Conservation (phyloP, 2,797 vertebrate genomes). For the Cyclopterus lumpus region DNA sequence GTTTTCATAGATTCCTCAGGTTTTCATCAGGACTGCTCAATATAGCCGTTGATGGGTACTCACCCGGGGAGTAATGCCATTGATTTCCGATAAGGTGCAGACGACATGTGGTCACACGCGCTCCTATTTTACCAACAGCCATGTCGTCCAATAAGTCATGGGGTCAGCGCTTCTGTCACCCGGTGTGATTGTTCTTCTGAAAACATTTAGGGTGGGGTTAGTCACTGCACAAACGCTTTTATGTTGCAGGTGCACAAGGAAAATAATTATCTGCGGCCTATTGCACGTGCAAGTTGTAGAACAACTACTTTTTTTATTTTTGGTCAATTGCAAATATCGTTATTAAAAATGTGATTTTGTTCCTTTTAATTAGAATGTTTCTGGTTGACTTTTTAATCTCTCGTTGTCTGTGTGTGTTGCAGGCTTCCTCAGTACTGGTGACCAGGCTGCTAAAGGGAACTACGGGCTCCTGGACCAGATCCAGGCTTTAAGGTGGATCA, state of each 20-base stretch:
- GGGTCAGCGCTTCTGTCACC: conserved; percentile 60
- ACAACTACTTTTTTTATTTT: background rate
- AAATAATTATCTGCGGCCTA: background rate
- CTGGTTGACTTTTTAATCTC: conserved; percentile 11
- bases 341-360: too few species aligned
- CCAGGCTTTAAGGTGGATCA: conserved; percentile 98
- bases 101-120: conserved; percentile 74
- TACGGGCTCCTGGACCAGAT: conserved; percentile 98
- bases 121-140: conserved; percentile 74
- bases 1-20: conserved; percentile 53
- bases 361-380: background rate
- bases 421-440: conserved; percentile 98
- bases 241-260: background rate
- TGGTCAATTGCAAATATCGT: background rate
- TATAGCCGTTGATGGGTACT: conserved; percentile 74
- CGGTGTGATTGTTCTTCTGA: conserved; percentile 23
- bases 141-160: conserved; percentile 69
- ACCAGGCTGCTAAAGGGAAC: conserved; percentile 99
- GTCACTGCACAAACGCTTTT: conserved; percentile 29
- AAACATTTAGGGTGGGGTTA: conserved; percentile 14
- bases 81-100: conserved; percentile 79
- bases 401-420: conserved; percentile 39
- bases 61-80: conserved; percentile 68
- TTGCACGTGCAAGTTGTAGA: background rate
- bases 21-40: conserved; percentile 69